Conservation (phyloP, 2,888 invertebrate species). For the Halocaridina rubra region DNA sequence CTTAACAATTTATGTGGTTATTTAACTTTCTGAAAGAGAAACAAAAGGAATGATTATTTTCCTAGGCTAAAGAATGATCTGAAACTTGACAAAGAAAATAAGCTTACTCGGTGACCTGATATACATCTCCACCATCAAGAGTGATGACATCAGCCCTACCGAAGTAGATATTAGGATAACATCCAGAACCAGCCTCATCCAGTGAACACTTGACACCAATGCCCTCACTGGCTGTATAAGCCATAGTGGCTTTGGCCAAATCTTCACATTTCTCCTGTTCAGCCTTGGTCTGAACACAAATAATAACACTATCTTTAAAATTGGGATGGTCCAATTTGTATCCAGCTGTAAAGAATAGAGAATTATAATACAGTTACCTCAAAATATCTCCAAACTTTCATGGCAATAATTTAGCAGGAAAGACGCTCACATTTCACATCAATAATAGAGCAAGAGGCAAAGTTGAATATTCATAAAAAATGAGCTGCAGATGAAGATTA, state of each 20-base stretch:
- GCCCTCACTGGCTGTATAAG: not conserved
- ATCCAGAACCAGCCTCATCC: slow-evolving; percentile 71
- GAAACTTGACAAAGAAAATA: not conserved
- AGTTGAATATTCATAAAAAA: too few species aligned
- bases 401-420: too few species aligned
- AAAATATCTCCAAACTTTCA: too few species aligned
- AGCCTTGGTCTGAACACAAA: slow-evolving; percentile 85
- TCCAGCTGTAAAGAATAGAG: not conserved
- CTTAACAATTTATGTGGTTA: too few species aligned
- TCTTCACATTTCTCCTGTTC: slow-evolving; percentile 88
- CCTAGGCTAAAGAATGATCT: too few species aligned
- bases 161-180: slow-evolving; percentile 63
- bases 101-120: slow-evolving; percentile 71
- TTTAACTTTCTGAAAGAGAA: too few species aligned
- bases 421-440: too few species aligned
- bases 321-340: not conserved
- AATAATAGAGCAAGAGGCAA: too few species aligned
- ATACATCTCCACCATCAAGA: slow-evolving; percentile 79
- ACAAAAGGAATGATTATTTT: too few species aligned
- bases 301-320: slow-evolving; percentile 68
- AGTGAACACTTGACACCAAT: slow-evolving; percentile 81
- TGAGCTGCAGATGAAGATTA: too few species aligned
- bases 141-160: slow-evolving; percentile 80
- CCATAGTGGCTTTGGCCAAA: slow-evolving; percentile 76
- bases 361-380: too few species aligned